Conservation (phyloP, 2,888 invertebrate genomes). For the Heliconius ismenius region DNA sequence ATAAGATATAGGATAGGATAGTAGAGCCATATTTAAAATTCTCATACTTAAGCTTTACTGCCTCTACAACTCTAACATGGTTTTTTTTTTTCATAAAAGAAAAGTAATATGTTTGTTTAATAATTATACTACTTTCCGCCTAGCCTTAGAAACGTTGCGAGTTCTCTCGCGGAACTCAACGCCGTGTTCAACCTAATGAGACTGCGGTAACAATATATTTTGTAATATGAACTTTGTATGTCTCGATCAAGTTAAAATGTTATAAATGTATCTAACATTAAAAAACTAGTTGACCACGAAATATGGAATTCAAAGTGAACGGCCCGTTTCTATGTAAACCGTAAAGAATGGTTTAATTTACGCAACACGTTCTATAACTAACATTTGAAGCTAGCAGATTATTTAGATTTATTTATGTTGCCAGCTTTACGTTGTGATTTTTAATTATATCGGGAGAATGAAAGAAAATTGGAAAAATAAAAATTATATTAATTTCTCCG, state of each 20-base stretch:
- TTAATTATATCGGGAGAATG: too few species aligned
- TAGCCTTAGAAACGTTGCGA: background rate
- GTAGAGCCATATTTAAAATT: too few species aligned
- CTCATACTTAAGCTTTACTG: too few species aligned
- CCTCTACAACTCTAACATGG: too few species aligned
- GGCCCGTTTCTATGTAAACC: conserved; percentile 16
- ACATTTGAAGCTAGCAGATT: background rate
- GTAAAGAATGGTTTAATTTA: conserved; percentile 3
- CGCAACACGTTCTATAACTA: background rate
- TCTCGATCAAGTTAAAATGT: background rate
- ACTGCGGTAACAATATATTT: too few species aligned
- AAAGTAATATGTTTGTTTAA: too few species aligned
- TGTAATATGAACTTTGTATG: too few species aligned
- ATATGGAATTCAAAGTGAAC: conserved; percentile 39
- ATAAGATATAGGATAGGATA: too few species aligned
- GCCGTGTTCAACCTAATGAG: background rate
- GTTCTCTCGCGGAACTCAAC: background rate
- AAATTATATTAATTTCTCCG: too few species aligned
- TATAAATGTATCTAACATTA: background rate
- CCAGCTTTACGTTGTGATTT: background rate
- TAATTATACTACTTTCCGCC: accelerated
- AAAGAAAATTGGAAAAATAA: too few species aligned
- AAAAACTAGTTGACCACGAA: conserved; percentile 40
- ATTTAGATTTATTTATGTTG: background rate
- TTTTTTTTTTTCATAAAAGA: too few species aligned